Conservation (phyloP, 2,113 vertebrate genomes). For the Mugil cephalus region DNA sequence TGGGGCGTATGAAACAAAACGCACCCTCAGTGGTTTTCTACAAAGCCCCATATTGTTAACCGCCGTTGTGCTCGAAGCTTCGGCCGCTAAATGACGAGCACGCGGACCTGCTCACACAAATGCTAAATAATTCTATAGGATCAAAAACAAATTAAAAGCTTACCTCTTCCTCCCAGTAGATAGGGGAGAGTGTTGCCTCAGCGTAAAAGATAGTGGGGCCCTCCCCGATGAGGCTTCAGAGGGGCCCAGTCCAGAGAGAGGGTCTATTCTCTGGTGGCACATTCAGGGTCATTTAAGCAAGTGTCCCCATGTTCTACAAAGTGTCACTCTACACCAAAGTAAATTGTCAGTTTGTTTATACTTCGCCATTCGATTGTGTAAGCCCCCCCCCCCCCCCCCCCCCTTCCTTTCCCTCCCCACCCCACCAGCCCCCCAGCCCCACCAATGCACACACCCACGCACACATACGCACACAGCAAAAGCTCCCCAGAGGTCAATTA, state of each 20-base stretch:
- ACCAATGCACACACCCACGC: slow-evolving; percentile 26
- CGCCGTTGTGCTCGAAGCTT: slow-evolving; percentile 20
- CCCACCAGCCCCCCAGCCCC: background rate
- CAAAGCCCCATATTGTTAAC: slow-evolving; percentile 23
- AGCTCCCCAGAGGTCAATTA: slow-evolving; percentile 88
- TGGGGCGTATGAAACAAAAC: slow-evolving; percentile 46
- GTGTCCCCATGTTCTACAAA: slow-evolving; percentile 81
- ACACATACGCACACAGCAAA: slow-evolving; percentile 76
- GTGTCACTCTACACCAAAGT: slow-evolving; percentile 85
- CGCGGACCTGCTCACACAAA: slow-evolving; percentile 18
- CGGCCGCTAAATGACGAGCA: slow-evolving; percentile 30
- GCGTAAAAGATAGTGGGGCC: slow-evolving; percentile 23
- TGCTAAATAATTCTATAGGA: background rate
- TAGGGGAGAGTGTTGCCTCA: background rate
- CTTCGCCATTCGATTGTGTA: slow-evolving; percentile 86
- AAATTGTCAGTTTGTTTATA: slow-evolving; percentile 89
- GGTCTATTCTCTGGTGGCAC: slow-evolving; percentile 74
- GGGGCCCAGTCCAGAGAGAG: slow-evolving; percentile 42
- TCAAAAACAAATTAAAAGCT: background rate
- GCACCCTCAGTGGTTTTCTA: slow-evolving; percentile 24
- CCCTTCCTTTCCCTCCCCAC: background rate
- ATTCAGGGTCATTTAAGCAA: slow-evolving; percentile 85
- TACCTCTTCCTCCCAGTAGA: background rate
- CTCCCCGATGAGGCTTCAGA: slow-evolving; percentile 31
- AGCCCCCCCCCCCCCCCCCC: slow-evolving; percentile 65